Evolutionary conservation across 1,140 invertebrate species (phyloP).

Genomic region (Bombus waltoni): DNA sequence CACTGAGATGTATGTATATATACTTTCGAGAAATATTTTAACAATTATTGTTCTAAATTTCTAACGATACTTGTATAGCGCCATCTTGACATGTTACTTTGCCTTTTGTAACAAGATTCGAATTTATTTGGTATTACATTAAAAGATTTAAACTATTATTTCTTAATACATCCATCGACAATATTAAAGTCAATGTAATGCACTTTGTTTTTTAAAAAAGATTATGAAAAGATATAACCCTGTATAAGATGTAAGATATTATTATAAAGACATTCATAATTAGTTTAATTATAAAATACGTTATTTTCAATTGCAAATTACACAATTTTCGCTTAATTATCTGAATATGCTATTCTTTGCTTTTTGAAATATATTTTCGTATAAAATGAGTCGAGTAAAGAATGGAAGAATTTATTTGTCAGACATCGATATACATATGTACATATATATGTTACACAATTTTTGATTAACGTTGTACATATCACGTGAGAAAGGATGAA

Average conservation of each 20-base stretch:
- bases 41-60: not conserved
- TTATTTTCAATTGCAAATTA: not conserved
- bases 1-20: not conserved
- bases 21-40: not conserved
- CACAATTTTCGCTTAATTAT: not conserved
- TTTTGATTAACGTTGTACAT: conserved; percentile 51
- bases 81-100: not conserved
- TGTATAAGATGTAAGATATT: no score
- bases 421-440: conserved; percentile 42
- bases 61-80: not conserved
- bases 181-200: not conserved
- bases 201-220: not conserved
- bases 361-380: not conserved
- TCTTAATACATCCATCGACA: no score
- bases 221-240: not conserved
- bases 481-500: conserved; percentile 53
- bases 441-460: conserved; percentile 53
- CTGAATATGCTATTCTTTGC: no score
- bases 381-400: not conserved
- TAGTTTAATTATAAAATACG: not conserved
- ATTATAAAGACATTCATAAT: not conserved
- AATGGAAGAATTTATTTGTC: conserved; percentile 37
- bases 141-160: no score
- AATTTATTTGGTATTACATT: not conserved
- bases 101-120: not conserved